Base-by-base conservation (phyloP, 2,888 invertebrate species). In the Cheilosia urbana region DNA sequence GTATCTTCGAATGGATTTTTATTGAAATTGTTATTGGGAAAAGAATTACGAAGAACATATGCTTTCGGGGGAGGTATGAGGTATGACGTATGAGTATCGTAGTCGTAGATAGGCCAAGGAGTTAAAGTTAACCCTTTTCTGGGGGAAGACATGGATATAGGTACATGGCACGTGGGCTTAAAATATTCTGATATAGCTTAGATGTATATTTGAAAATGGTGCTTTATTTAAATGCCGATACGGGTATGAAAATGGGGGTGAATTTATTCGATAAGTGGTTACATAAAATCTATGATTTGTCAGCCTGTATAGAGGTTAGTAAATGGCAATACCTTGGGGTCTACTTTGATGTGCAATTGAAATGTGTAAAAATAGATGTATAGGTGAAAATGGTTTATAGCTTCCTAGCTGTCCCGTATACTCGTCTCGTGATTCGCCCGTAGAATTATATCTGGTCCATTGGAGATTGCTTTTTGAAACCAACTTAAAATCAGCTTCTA, bases 21-120 rank as follows among this genome's bases (percentile, higher is more conserved):
- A 91, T 90, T 91, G 91, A 91, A 91, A 91, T 91, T 90, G 92
- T 91, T 92, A 91, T 91, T 89, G 88, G 89, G 24, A 58, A 76
- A 76, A 63, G 19, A 63, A 71, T 76, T 81, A 71, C 58, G 76
- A 69, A 62, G 53, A 47, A 13, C 4, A 37, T 13, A 13, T 13
- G 0, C 30, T 53, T 30, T 19, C 62, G 17, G 45, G 47, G n/a
- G 3, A 15, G 40, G 30, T 24, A 51, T n/a, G n/a, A n/a, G n/a
- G n/a, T n/a, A n/a, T n/a, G n/a, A n/a, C n/a, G n/a, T 13, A 24
- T 24, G 9, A 15, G 51, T 51, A 24, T 15, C 13, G 13, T 24
- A 15, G 4, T 15, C 13, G 13, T 24, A 15, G 4, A 3, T 15
- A 21, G 17, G n/a, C 37, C 7, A 66, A 71, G 65, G 49, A 63